Evolutionary conservation across 2,797 vertebrate genomes (phyloP).

Genomic region (Sus cebifrons): DNA sequence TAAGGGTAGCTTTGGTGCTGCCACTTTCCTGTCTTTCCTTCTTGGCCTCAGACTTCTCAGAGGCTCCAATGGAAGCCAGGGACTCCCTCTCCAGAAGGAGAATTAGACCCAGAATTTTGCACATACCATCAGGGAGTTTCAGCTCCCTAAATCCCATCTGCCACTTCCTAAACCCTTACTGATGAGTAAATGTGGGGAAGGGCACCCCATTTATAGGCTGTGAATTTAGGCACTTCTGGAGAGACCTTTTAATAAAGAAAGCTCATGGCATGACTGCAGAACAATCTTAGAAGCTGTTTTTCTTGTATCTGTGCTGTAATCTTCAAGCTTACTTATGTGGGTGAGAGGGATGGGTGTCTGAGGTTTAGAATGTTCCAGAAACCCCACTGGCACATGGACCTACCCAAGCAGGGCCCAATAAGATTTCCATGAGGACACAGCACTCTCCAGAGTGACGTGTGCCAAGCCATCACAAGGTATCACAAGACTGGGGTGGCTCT

Average conservation of each 20-base stretch:
- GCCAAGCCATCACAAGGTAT: constrained; percentile 81
- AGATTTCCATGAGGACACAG: constrained; percentile 48
- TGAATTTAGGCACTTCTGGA: neutral
- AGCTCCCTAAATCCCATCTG: neutral
- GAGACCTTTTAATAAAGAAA: constrained; percentile 16
- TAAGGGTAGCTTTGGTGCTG: neutral
- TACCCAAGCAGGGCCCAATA: neutral
- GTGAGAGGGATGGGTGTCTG: constrained; percentile 52
- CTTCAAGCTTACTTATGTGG: constrained; percentile 32
- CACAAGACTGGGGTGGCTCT: neutral
- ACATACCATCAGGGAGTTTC: neutral
- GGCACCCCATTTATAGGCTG: neutral
- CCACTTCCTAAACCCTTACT: neutral
- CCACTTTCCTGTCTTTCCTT: neutral
- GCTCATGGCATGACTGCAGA: neutral
- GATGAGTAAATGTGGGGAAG: neutral
- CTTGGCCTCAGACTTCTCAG: neutral
- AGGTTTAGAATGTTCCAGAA: constrained; percentile 65
- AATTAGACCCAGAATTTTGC: neutral
- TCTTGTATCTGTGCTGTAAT: neutral
- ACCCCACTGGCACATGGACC: neutral
- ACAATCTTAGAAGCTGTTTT: neutral
- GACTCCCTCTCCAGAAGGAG: neutral
- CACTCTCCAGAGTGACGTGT: neutral
- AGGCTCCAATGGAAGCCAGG: neutral